Percentiles rank a stretch among this genome's conserved stretches.
phyloP scores from a whole-genome alignment of 2,888 invertebrate genomes.

The Bugula neritina region DNA sequence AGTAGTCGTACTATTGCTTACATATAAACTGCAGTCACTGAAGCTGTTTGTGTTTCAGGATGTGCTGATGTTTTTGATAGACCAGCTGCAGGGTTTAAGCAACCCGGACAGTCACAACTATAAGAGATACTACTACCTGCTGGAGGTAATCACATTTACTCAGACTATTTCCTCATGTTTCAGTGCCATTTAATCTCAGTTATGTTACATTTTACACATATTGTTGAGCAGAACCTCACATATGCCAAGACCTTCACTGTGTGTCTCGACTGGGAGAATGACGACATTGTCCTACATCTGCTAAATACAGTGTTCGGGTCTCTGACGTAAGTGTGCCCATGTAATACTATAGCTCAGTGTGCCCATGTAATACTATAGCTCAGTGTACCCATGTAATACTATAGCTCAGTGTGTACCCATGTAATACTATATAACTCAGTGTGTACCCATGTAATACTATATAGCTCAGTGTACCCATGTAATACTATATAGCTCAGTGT shows the following conservation, averaged over 20 bases:
- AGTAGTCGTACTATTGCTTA: neutral
- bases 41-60: slow-evolving; percentile 43
- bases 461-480: too few relatives aligned
- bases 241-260: slow-evolving; percentile 98
- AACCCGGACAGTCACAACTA: slow-evolving; percentile 96
- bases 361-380: too few relatives aligned
- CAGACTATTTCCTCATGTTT: neutral
- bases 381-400: too few relatives aligned
- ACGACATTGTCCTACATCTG: slow-evolving; percentile 88
- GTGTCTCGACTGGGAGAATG: slow-evolving; percentile 94
- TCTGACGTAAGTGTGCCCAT: neutral
- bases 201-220: neutral
- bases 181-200: neutral
- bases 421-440: neutral
- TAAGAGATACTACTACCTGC: slow-evolving; percentile 90
- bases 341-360: too few relatives aligned
- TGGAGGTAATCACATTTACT: slow-evolving; percentile 61
- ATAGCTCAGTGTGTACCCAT: too few relatives aligned
- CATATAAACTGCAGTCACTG: too few relatives aligned
- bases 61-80: slow-evolving; percentile 82
- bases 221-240: slow-evolving; percentile 66
- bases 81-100: slow-evolving; percentile 83
- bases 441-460: neutral
- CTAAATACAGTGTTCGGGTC: slow-evolving; percentile 78
- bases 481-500: too few relatives aligned